Conservation (phyloP, 2,888 invertebrate species). For the Eucera pruinosa region DNA sequence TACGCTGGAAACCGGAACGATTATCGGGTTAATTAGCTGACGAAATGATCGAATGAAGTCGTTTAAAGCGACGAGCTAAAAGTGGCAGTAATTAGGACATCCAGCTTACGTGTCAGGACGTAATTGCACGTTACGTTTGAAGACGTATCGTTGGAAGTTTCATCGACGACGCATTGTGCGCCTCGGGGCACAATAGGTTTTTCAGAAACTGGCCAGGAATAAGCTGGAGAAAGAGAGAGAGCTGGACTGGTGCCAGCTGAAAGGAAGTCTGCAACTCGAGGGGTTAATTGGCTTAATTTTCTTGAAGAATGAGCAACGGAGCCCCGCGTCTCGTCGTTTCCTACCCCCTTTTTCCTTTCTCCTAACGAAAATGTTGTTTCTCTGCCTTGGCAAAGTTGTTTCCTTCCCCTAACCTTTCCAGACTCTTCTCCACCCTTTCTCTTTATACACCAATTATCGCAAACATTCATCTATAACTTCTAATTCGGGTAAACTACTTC, state of each 20-base stretch:
- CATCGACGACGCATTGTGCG: conserved; percentile 26
- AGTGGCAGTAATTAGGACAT: too few relatives aligned
- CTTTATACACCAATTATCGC: neutral
- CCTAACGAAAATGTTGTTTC: conserved; percentile 43
- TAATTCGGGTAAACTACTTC: too few relatives aligned
- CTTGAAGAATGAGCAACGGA: conserved; percentile 34
- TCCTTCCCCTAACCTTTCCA: neutral
- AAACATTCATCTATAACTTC: neutral
- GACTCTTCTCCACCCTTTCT: neutral
- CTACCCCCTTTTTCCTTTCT: conserved; percentile 37
- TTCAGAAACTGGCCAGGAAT: neutral
- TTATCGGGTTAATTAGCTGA: too few relatives aligned
- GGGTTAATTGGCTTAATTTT: conserved; percentile 56
- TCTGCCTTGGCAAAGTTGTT: conserved; percentile 2
- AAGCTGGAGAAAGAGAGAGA: neutral
- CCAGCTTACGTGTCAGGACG: neutral
- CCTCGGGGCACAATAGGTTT: conserved; percentile 4
- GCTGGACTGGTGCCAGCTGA: conserved; percentile 44
- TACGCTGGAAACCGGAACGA: too few relatives aligned
- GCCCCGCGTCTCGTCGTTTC: conserved; percentile 17
- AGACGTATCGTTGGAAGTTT: conserved; percentile 29
- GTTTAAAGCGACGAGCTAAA: too few relatives aligned
- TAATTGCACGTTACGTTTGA: conserved; percentile 3
- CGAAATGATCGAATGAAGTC: too few relatives aligned
- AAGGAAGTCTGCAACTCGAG: conserved; percentile 41